phyloP scores from a whole-genome alignment of 2,797 vertebrate species.

The Brachyalestes nurse region DNA sequence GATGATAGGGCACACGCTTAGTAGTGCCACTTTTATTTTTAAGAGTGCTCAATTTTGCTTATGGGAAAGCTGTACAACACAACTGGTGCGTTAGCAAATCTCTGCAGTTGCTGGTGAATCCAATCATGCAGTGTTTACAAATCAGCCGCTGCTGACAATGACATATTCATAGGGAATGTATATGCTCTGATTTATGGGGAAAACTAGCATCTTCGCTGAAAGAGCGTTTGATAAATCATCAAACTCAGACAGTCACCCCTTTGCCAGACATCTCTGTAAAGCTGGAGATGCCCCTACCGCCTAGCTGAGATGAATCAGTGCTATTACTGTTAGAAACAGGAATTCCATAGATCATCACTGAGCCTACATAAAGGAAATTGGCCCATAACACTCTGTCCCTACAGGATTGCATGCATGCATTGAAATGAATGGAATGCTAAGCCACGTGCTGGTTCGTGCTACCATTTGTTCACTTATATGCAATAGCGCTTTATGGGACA shows the following conservation, averaged over 20 bases:
- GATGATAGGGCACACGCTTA: not conserved
- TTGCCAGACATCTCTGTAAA: constrained; percentile 4
- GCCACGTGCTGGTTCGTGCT: not conserved
- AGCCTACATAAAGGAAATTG: constrained; percentile 23
- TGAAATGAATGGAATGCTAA: constrained; percentile 21
- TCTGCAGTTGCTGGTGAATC: constrained; percentile 22
- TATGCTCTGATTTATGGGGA: constrained; percentile 42
- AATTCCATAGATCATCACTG: constrained; percentile 20
- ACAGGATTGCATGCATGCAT: not conserved
- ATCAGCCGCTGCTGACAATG: constrained; percentile 33
- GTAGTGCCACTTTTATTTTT: not conserved
- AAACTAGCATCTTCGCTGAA: constrained; percentile 42
- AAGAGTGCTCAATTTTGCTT: not conserved
- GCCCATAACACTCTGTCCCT: not conserved
- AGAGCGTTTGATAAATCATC: constrained; percentile 47
- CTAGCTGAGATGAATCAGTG: constrained; percentile 17
- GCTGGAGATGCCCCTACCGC: constrained; percentile 15
- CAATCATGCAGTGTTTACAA: constrained; percentile 23
- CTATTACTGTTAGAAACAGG: constrained; percentile 21
- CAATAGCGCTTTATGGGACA: not conserved
- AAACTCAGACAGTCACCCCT: constrained; percentile 17
- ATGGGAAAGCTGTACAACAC: not conserved
- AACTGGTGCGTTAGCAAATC: not conserved
- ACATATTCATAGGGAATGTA: constrained; percentile 42
- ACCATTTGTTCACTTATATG: not conserved